Base-by-base conservation (phyloP, 2,888 invertebrate genomes). In the Meandrusa payeni region DNA sequence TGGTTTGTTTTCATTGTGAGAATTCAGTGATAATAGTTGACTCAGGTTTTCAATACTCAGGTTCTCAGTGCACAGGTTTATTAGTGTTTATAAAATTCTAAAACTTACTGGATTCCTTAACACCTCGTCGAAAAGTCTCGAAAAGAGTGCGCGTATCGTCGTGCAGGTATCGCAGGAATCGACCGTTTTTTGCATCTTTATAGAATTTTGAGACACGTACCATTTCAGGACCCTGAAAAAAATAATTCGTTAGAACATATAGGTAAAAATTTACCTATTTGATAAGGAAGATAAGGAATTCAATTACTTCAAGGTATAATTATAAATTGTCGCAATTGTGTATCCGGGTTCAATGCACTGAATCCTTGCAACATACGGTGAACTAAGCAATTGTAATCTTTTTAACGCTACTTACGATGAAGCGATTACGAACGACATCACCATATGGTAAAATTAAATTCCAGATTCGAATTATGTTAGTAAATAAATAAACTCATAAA, bases 61-160 rank as follows among this genome's bases (percentile, higher is more conserved):
- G n/a, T n/a, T n/a, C n/a, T n/a, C n/a, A n/a, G n/a, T n/a, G 22
- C n/a, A n/a, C 22, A n/a, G 3, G 1, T 6, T 5, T n/a, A 26
- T 20, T 13, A 12, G 9, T 13, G 28, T 13, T 22, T n/a, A 32
- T 6, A n/a, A 19, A n/a, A 24, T 2, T 5, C 6, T 27, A 19
- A 2, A n/a, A 90, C 93, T 92, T 79, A 94, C 95, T 96, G 67
- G 97, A 97, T 76, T 95, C 94, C 83, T 94, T 95, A 60, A 96
- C 95, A 51, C 98, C 98, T 75, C 95, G 91, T 57, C 97, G 93
- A 82, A 97, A 96, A 53, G 94, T 93, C 62, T 97, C 96, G 76
- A 95, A 97, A 23, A 97, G 87, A 37, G 98, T 98, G 68, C 91
- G 92, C 41, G 95, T 94, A 76, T 97, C 97, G 63, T 96, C 95